Conservation (phyloP, 2,888 invertebrate species). For the Vesta saturnalis region DNA sequence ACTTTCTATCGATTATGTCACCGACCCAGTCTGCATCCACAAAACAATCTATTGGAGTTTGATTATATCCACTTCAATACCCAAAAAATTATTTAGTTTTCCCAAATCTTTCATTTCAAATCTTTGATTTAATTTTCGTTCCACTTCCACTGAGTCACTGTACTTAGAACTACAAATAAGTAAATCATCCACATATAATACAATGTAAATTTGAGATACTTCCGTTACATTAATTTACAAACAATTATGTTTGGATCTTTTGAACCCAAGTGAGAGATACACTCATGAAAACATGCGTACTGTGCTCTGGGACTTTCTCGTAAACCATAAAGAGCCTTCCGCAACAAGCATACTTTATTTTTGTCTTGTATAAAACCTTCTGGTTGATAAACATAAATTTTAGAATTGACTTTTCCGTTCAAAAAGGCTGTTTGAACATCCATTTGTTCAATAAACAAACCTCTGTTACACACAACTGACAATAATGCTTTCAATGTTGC, state of each 20-base stretch:
- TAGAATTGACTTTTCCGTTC: too few relatives aligned
- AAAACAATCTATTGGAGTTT: too few relatives aligned
- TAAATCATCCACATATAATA: background rate
- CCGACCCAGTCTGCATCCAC: too few relatives aligned
- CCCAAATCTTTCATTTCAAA: background rate
- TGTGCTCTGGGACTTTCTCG: background rate
- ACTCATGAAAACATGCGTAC: too few relatives aligned
- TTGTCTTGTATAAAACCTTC: background rate
- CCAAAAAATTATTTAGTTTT: background rate
- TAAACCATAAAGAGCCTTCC: background rate
- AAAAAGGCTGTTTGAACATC: too few relatives aligned
- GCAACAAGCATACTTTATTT: background rate
- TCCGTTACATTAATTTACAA: background rate
- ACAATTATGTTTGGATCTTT: background rate
- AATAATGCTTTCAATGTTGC: too few relatives aligned
- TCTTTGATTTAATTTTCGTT: background rate
- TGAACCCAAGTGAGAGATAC: background rate
- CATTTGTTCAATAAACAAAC: too few relatives aligned
- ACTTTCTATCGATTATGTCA: too few relatives aligned
- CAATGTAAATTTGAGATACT: background rate
- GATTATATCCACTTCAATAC: too few relatives aligned
- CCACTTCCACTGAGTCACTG: background rate
- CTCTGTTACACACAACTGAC: too few relatives aligned
- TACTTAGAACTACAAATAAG: background rate
- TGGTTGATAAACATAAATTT: background rate